Evolutionary conservation across 1,140 invertebrate genomes (phyloP), one percentile per base, ranked within the genome.

Genomic region (Brachionus plicatilis): DNA sequence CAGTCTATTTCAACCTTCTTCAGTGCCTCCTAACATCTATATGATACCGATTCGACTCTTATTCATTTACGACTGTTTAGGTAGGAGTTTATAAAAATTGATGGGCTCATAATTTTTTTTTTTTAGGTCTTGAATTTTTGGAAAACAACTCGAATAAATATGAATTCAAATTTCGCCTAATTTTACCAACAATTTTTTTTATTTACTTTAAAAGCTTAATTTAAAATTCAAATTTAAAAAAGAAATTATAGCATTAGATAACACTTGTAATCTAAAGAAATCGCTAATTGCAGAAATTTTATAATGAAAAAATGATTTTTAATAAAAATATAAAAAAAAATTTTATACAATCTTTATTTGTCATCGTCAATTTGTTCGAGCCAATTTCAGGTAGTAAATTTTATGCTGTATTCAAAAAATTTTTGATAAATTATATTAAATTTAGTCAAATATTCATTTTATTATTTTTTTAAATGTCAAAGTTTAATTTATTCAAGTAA

Each of bases 131-230:
- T 17, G 70, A 41, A 24, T 75, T 24, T 75, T 75, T 75, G 33
- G 37, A 37, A 43, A 75, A 45, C 70, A 43, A 41, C n/a, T 47
- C 41, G 12, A 75, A 75, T 11, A 41, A 43, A 20, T 14, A 75
- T 20, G 70, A 45, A 75, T 75, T 45, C 5, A 75, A 75, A 75
- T 43, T 43, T 75, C 47, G 20, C 41, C 41, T 75, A 17, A 75
- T 75, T 47, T 43, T 75, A 20, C 41, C 41, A 11, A 45, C 37
- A 12, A 3, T 43, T 43, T 43, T 41, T 41, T 43, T 75, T 43
- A 43, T 43, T 75, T 75, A 43, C 24, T 43, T 75, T 75, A 75
- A n/a, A 75, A 60, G 53, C 53, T 60, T 60, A 60, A 75, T 75
- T 75, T 75, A 43, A 75, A 75, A 7, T 75, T 43, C 45, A 43